Evolutionary conservation across 2,797 vertebrate species (phyloP), one percentile per base, ranked within the genome.

Genomic region (Acanthurus leucopareius): DNA sequence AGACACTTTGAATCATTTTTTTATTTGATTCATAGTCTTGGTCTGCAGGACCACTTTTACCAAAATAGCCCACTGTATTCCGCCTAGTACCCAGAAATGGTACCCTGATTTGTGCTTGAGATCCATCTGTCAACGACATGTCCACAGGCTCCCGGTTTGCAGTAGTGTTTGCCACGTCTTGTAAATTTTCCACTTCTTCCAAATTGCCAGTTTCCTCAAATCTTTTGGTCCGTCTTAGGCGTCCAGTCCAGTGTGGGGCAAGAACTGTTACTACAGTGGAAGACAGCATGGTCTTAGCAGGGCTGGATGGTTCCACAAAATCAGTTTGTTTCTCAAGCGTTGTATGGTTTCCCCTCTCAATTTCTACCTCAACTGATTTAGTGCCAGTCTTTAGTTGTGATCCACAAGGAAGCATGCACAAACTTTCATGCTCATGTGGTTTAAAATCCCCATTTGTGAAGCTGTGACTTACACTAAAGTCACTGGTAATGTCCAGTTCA

Each of bases 201-300:
- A 65, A 80, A 60, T 69, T 76, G 16, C 70, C 58, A 0, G 62
- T 73, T 56, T 80, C 88, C 19, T 88, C 83, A 35, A 80, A 69
- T 79, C 73, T 88, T 88, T 94, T 95, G 58, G 69, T 77, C 72
- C 90, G 91, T 54, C 91, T 87, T n/a, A 87, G 60, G 48, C 88
- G 86, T 7, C 84, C 77, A 48, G 74, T 94, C 94, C 94, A 95
- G 61, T 93, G 90, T 28, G 95, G 93, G 49, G 92, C 93, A 25
- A 96, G 91, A 86, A 95, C 95, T 2, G 94, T 91, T 13, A 93
- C 92, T 81, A 96, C 69, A 11, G 94, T 85, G 65, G 96, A 95
- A 5, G 96, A 94, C 65, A 96, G 78, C 96, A 96, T 96, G 48
- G 56, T 62, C 49, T 62, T 47, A 25, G 69, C 4, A 6, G 70